Percentiles rank a stretch among this genome's conserved stretches.
Conservation (phyloP, 35 echinoderm and acorn worm genomes). For the Diadema setosum region DNA sequence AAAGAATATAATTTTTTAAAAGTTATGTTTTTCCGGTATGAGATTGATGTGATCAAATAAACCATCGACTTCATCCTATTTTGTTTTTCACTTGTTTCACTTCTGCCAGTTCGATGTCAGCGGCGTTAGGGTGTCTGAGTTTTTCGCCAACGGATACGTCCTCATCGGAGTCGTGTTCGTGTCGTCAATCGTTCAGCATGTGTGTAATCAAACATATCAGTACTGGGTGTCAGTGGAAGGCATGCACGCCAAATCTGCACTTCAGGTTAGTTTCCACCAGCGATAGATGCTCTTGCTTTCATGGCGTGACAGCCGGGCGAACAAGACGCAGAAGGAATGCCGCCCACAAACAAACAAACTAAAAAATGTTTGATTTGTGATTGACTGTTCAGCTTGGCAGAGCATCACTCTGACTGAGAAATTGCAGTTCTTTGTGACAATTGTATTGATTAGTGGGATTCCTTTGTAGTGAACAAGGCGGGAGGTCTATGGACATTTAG, state of each 20-base stretch:
- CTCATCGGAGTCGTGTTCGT: background rate
- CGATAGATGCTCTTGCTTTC: background rate
- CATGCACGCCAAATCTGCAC: background rate
- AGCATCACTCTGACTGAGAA: background rate
- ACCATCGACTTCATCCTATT: too few species aligned
- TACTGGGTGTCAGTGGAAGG: background rate
- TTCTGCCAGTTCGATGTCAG: too few species aligned
- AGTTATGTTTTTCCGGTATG: too few species aligned
- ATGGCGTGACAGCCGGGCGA: background rate
- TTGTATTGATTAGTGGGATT: too few species aligned
- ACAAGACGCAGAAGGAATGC: background rate
- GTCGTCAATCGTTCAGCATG: background rate
- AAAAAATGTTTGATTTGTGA: background rate
- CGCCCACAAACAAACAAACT: background rate
- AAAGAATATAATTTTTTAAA: too few species aligned
- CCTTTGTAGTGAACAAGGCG: too few species aligned
- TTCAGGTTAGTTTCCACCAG: background rate
- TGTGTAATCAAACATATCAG: background rate
- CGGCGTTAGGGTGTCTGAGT: background rate
- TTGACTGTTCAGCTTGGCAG: background rate
- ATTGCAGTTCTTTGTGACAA: background rate
- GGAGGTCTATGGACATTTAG: too few species aligned
- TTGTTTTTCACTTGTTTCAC: too few species aligned
- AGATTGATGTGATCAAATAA: too few species aligned
- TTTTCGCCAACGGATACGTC: slow-evolving; percentile 30